These are phyloP conservation scores for Panurus biarmicus DNA, from an alignment of 2,113 vertebrate species.

Conservation along the genomic window DNA sequence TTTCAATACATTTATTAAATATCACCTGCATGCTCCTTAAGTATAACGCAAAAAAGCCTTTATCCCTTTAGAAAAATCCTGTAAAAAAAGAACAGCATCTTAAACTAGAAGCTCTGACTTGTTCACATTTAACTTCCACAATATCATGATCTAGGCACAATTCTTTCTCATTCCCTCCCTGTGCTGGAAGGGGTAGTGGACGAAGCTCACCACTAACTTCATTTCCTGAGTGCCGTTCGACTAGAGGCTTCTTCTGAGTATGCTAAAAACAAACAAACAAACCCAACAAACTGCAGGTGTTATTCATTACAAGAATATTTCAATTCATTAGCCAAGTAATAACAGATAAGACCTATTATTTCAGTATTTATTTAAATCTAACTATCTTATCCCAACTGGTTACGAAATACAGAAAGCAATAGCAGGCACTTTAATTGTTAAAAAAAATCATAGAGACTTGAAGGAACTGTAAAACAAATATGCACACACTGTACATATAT, in stretches of 20 bases:
- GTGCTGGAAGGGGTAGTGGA: neutral
- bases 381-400: neutral
- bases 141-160: neutral
- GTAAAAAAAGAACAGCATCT: neutral
- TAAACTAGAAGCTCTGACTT: slow-evolving; percentile 54
- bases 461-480: neutral
- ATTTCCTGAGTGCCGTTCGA: slow-evolving; percentile 70
- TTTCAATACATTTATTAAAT: neutral
- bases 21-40: neutral
- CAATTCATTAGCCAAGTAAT: neutral
- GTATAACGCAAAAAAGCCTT: neutral
- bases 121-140: slow-evolving; percentile 17
- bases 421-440: neutral
- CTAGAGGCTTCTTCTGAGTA: slow-evolving; percentile 59
- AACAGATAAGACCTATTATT: neutral
- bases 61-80: neutral
- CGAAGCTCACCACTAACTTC: neutral
- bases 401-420: neutral
- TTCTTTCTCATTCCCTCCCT: neutral
- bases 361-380: neutral
- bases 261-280: neutral
- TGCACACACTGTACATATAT: neutral
- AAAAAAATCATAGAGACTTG: neutral
- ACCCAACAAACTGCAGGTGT: neutral
- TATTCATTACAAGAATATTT: neutral